Base-by-base conservation (phyloP, 2,888 invertebrate species). In the Ommatoiulus sabulosus region DNA sequence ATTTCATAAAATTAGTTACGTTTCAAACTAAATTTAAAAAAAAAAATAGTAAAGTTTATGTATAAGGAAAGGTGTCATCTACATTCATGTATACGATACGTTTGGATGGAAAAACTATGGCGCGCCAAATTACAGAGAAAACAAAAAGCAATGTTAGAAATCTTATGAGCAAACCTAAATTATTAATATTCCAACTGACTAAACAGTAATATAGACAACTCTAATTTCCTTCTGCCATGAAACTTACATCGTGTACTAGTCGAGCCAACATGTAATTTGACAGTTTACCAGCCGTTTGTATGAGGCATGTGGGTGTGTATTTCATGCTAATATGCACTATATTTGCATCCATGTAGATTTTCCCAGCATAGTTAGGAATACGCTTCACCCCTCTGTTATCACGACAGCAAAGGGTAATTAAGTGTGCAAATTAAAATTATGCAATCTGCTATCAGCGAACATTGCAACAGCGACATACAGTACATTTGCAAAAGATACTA, bases 361-460 rank as follows among this genome's bases (percentile, higher is more conserved):
- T 72, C 6, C 24, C 8, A 3, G 0, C 24, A 24, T 20, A 44
- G 85, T 85, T 44, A 35, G 3, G 20, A 85, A 85, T 44, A 44
- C 46, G n/a, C 8, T 85, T 85, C 46, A 85, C 44, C 85, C 44
- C 44, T 85, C 85, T 15, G 84, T 44, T 85, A 85, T 85, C 85
- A 44, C 12, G 85, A 85, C 85, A 85, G 85, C 44, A 85, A 85
- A 85, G 87, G 35, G 72, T 72, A 84, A 88, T 88, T 88, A 88
- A 88, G 84, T 88, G 88, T 48, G 35, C 20, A 88, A 88, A 88
- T 88, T 88, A 80, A 88, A 84, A 88, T 87, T 52, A 87, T 48
- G 87, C 52, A 52, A 87, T 52, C 87, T 87, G 87, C 24, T 87
- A 87, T 52, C 35, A 48, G 35, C 52, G 46, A 52, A 24, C 72